These are phyloP conservation scores for Volucella inanis DNA, from an alignment of 2,888 invertebrate genomes.

Conservation along the genomic window DNA sequence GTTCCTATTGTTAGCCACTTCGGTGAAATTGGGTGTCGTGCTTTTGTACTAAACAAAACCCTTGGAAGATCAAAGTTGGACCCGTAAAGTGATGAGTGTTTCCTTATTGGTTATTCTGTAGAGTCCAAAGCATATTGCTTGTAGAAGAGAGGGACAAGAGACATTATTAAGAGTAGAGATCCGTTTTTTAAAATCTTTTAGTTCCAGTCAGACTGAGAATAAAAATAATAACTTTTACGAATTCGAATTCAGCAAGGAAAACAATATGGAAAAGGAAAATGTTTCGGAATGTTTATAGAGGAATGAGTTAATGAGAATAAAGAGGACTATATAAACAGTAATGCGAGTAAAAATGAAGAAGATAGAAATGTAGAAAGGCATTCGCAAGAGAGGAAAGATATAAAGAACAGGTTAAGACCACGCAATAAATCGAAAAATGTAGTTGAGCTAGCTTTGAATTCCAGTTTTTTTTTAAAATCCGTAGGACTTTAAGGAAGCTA, in stretches of 20 bases:
- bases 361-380: too few relatives aligned
- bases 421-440: constrained; percentile 1
- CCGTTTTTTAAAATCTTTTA: constrained; percentile 10
- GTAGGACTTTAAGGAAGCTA: constrained; percentile 24
- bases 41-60: constrained; percentile 35
- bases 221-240: too few relatives aligned
- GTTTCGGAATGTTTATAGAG: background rate
- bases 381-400: too few relatives aligned
- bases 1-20: constrained; percentile 52
- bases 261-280: background rate
- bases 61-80: constrained; percentile 37
- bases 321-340: too few relatives aligned
- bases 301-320: constrained; percentile 1
- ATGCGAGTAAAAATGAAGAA: too few relatives aligned
- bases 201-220: too few relatives aligned
- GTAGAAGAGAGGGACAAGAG: constrained; percentile 40
- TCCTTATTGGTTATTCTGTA: constrained; percentile 49
- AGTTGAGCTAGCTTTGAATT: constrained; percentile 8
- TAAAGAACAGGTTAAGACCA: too few relatives aligned
- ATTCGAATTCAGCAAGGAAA: background rate
- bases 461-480: background rate
- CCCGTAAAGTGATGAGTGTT: constrained; percentile 34
- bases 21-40: constrained; percentile 34
- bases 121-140: constrained; percentile 52
- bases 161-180: constrained; percentile 45